Evolutionary conservation across 1,140 invertebrate genomes (phyloP), one percentile per base, ranked within the genome.

Genomic region (Thaumetopoea pityocampa): DNA sequence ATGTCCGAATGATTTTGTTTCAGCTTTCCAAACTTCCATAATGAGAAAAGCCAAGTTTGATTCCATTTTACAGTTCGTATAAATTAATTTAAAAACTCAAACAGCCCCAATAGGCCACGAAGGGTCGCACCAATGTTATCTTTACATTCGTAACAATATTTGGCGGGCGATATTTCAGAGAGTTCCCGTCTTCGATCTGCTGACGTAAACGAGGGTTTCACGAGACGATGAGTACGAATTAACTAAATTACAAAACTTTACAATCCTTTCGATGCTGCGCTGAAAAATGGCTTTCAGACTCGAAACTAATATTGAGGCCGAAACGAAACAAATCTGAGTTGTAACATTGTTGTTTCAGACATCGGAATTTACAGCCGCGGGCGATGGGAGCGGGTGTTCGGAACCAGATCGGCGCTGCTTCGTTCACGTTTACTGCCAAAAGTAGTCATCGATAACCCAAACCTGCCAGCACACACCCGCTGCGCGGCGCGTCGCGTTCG

Each of bases 261-360:
- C 56, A 68, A 72, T 67, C 66, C 67, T 79, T 76, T 78, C 71
- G 65, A 68, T 71, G 69, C 55, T 60, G 66, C 57, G 51, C 67
- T 83, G 72, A 79, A 79, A 81, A 83, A 81, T 83, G 76, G 77
- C 74, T 73, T 81, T 83, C 78, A 73, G 74, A 72, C 77, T 72
- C n/a, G 73, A 79, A 83, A 83, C 79, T 81, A 83, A 83, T 83
- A 83, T 81, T 67, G 64, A 62, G 51, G 40, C 55, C 67, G 67
- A 76, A 79, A 80, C 76, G 78, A 79, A 77, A 82, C 73, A 76
- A 51, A 55, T 51, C 53, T 53, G 71, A 76, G 73, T 72, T 76
- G 71, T 77, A 79, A 74, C 74, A 67, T 78, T 78, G 71, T 82
- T 82, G 77, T 76, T 81, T 65, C 52, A 48, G 45, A 41, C 58